Evolutionary conservation across 2,113 vertebrate genomes (phyloP), one percentile per base, ranked within the genome.

Genomic region (Athene noctua): DNA sequence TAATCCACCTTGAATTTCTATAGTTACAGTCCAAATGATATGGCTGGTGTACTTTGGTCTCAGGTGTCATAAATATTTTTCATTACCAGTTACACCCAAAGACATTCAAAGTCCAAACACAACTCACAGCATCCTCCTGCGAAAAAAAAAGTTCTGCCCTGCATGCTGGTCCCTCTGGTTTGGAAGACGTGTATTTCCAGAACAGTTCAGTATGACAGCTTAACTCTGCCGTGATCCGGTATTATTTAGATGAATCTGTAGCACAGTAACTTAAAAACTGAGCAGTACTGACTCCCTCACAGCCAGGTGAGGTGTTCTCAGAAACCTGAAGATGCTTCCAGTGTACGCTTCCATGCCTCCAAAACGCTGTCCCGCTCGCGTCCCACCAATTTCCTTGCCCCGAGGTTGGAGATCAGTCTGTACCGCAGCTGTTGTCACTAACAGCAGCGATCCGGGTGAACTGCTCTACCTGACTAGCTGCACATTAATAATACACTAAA

Each of bases 51-150:
- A 94, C 95, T 93, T 94, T 93, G 81, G 15, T 34, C 80, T 57
- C 42, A 63, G 17, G n/a, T 59, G 19, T 65, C 72, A 44, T 94
- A 91, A 97, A 94, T 10, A 5, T 4, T 80, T 40, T 77, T 88
- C 42, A 63, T 77, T 78, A 49, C 8, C 42, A 68, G 95, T 47
- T 86, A 90, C 95, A 92, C 95, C 82, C 96, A 94, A 80, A 80
- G 59, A 85, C 12, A 74, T 38, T 55, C 88, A 92, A 96, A 61
- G 91, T 95, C 67, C 83, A 92, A 67, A 72, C 57, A 68, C 36
- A 89, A 55, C 49, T 74, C 38, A 88, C 42, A 73, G 63, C 55
- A 94, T 88, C 82, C 47, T 86, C 40, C 32, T 52, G 36, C 40
- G 38, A 38, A 38, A 38, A 82, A 72, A 63, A 34, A 46, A 17